Percentiles rank a stretch among this genome's conserved stretches.
Evolutionary conservation across 1,140 invertebrate species (phyloP).

Genomic region (Manduca sexta): DNA sequence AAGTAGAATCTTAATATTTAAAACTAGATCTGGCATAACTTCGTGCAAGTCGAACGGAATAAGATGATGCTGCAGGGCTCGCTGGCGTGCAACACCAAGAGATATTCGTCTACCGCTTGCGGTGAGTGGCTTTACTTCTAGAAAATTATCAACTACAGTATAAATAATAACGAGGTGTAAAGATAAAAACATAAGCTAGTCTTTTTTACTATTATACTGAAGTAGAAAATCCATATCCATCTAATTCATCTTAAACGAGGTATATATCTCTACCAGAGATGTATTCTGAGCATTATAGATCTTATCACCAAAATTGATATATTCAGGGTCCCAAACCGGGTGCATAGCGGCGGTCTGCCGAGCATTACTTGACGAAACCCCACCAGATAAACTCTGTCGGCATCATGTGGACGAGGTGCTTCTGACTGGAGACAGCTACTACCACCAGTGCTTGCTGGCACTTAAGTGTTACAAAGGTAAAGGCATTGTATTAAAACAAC

Average conservation of each 20-base stretch:
- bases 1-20: too few relatives aligned
- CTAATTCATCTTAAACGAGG: too few relatives aligned
- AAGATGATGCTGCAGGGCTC: constrained; percentile 61
- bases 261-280: too few relatives aligned
- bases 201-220: too few relatives aligned
- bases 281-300: too few relatives aligned
- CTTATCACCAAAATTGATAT: too few relatives aligned
- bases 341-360: constrained; percentile 49
- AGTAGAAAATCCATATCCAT: too few relatives aligned
- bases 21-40: constrained; percentile 55
- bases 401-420: constrained; percentile 47
- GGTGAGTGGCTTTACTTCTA: constrained; percentile 18
- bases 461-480: constrained; percentile 61
- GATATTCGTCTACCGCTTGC: constrained; percentile 46
- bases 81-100: constrained; percentile 51
- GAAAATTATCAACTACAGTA: too few relatives aligned
- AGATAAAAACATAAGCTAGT: too few relatives aligned
- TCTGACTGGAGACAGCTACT: constrained; percentile 43
- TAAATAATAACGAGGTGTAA: too few relatives aligned
- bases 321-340: constrained; percentile 47
- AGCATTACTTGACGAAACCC: constrained; percentile 50
- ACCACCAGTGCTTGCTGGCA: constrained; percentile 45
- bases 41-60: constrained; percentile 52
- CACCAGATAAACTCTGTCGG: constrained; percentile 23
- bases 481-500: background rate